These are phyloP conservation scores for Passerina amoena DNA, from an alignment of 2,113 vertebrate genomes.

Conservation along the genomic window DNA sequence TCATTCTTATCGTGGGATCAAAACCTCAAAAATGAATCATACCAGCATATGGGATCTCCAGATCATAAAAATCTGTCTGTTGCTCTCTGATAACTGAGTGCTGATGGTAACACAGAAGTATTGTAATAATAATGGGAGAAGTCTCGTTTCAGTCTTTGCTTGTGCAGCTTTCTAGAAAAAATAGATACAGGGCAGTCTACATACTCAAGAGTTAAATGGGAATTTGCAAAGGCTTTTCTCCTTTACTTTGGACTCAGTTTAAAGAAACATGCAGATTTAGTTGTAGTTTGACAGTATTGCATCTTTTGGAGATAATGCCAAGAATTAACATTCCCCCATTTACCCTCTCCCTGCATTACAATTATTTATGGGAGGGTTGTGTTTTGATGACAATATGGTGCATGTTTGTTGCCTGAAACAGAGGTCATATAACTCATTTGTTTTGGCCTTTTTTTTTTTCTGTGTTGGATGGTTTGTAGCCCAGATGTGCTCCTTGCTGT, in stretches of 20 bases:
- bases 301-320: not conserved
- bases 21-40: not conserved
- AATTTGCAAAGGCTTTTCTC: not conserved
- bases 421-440: not conserved
- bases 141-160: not conserved
- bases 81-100: not conserved
- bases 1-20: not conserved
- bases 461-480: not conserved
- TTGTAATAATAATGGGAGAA: not conserved
- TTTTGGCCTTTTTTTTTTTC: not conserved
- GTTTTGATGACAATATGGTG: not conserved
- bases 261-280: not conserved
- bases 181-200: not conserved
- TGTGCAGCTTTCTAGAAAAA: not conserved
- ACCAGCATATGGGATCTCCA: not conserved
- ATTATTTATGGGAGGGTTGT: rapidly evolving
- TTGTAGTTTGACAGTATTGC: not conserved
- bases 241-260: not conserved
- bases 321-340: not conserved
- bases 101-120: not conserved
- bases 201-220: not conserved
- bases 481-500: not conserved
- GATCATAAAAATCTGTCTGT: not conserved
- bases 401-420: not conserved
- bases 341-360: not conserved